Percentiles rank a stretch among this genome's conserved stretches.
These are phyloP conservation scores for Neopipo cinnamomea DNA, from an alignment of 2,113 vertebrate genomes.

Conservation along the genomic window DNA sequence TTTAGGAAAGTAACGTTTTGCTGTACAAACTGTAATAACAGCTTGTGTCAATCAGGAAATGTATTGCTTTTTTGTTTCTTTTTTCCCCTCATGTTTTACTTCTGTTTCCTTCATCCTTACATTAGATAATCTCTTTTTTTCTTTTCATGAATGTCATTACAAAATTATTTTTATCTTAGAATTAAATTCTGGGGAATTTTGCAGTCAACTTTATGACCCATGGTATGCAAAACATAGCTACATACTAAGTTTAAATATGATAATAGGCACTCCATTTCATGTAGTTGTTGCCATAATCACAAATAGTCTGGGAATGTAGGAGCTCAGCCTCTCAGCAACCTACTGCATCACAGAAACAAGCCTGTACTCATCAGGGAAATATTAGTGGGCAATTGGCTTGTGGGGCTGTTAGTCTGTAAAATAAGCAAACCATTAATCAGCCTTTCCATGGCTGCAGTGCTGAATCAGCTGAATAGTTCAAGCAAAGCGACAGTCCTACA, in stretches of 20 bases:
- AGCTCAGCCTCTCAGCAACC: background rate
- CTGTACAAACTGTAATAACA: background rate
- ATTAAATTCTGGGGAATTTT: background rate
- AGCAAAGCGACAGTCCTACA: background rate
- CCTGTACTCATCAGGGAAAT: background rate
- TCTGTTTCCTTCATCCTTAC: background rate
- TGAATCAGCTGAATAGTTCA: background rate
- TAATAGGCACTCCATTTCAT: background rate
- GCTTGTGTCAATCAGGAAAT: background rate
- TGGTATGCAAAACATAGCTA: background rate
- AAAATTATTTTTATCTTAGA: background rate
- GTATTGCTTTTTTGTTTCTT: background rate
- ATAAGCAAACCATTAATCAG: slow-evolving; percentile 49
- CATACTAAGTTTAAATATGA: fast-evolving
- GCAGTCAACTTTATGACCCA: background rate
- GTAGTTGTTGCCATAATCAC: background rate
- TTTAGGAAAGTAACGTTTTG: background rate
- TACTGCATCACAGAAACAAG: background rate
- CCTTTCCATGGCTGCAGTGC: background rate
- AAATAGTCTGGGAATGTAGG: background rate
- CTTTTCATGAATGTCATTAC: background rate
- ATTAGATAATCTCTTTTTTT: fast-evolving
- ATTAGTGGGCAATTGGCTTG: background rate
- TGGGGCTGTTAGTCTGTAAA: background rate
- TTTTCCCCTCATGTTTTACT: fast-evolving